phyloP scores from a whole-genome alignment of 2,888 invertebrate genomes.

The Drosophila anomalata region DNA sequence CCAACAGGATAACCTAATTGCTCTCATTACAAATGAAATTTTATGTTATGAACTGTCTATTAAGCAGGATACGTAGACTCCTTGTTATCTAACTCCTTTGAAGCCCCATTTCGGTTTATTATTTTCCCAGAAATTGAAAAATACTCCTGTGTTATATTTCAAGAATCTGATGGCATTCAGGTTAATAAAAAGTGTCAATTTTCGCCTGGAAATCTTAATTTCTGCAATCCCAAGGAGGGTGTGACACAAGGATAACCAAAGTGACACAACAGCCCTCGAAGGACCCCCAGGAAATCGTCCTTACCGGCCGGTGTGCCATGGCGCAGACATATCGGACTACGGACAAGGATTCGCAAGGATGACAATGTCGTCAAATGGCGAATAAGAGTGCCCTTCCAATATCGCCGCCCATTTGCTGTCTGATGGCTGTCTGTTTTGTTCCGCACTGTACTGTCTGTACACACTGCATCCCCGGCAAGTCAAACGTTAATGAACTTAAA shows the following conservation, averaged over 20 bases:
- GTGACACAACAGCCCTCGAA: conserved; percentile 1
- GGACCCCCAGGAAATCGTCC: conserved; percentile 7
- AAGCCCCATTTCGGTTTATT: too few relatives aligned
- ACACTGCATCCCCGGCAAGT: conserved; percentile 66
- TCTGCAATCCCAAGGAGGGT: background rate
- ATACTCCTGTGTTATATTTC: too few relatives aligned
- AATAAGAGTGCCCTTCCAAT: conserved; percentile 26
- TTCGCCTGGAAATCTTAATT: conserved; percentile 1
- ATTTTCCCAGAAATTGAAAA: too few relatives aligned
- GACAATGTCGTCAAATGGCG: conserved; percentile 49
- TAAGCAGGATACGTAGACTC: too few relatives aligned
- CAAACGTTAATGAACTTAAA: conserved; percentile 79
- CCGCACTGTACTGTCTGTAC: conserved; percentile 15
- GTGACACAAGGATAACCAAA: conserved; percentile 22
- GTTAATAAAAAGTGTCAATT: background rate
- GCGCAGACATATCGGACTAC: conserved; percentile 2
- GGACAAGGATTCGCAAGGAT: background rate
- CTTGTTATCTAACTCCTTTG: too few relatives aligned
- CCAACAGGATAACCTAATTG: background rate
- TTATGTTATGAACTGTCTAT: background rate
- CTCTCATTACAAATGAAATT: background rate
- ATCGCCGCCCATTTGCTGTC: conserved; percentile 64
- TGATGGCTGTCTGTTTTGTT: conserved; percentile 17
- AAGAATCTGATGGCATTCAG: too few relatives aligned
- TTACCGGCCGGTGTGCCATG: background rate